Conservation (phyloP, 2,888 invertebrate species). For the Dryadula phaetusa region DNA sequence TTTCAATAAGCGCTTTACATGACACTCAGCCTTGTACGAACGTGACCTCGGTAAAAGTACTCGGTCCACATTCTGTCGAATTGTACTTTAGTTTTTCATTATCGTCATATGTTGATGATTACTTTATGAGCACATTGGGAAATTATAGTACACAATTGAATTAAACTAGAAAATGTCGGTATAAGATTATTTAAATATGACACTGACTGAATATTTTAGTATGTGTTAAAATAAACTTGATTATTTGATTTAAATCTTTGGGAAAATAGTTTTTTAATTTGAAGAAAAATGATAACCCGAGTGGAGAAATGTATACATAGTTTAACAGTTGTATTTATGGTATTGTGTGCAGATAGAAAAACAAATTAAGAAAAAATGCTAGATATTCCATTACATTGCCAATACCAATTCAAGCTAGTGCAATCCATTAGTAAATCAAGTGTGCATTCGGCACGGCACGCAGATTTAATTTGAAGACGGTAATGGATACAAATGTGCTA, state of each 20-base stretch:
- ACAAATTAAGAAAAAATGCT: conserved; percentile 28
- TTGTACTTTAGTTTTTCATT: neutral
- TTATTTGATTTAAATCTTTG: no score
- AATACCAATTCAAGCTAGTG: conserved; percentile 59
- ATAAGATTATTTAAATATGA: neutral
- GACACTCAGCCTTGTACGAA: neutral
- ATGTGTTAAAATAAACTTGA: no score
- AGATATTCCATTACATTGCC: conserved; percentile 42
- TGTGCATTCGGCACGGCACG: conserved; percentile 58
- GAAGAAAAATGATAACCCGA: no score
- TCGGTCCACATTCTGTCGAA: neutral
- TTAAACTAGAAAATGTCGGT: neutral
- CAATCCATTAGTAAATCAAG: conserved; percentile 71
- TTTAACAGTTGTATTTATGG: neutral
- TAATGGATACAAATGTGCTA: conserved; percentile 69
- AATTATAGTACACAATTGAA: neutral
- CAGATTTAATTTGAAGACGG: conserved; percentile 73
- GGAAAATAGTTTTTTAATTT: no score
- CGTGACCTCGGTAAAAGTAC: neutral
- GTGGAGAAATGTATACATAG: neutral
- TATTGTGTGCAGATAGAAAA: neutral
- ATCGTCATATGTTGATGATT: neutral
- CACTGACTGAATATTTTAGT: no score
- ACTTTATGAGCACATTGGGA: no score
- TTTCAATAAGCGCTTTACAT: neutral